A percentile compares a stretch with the other conserved stretches of the same genome.
phyloP scores from a whole-genome alignment of 2,113 vertebrate species.

The Lichenostomus cassidix region DNA sequence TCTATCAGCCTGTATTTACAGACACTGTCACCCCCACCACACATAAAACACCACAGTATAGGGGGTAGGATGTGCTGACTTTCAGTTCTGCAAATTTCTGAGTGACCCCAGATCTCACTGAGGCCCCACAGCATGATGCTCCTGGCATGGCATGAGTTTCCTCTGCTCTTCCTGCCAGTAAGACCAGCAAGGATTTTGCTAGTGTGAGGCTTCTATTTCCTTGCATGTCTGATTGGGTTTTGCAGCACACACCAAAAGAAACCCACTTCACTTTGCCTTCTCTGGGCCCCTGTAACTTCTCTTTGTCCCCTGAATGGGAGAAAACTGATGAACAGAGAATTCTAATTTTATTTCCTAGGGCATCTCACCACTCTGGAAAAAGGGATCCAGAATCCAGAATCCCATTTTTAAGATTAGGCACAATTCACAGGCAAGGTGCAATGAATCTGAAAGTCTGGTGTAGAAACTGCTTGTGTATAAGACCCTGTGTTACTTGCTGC shows the following conservation, averaged over 20 bases:
- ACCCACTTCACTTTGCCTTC: background rate
- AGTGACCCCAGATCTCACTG: background rate
- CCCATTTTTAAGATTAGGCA: background rate
- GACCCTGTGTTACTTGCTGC: background rate
- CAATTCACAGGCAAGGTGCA: background rate
- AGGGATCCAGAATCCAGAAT: background rate
- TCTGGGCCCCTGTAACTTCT: background rate
- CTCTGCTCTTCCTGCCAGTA: background rate
- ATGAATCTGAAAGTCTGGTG: background rate
- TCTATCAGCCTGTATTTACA: background rate
- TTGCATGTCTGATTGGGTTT: background rate
- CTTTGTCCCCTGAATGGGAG: background rate
- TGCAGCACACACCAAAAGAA: background rate
- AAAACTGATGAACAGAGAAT: background rate
- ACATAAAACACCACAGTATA: accelerated
- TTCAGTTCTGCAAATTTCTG: background rate
- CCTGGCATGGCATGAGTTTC: background rate
- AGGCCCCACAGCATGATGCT: background rate
- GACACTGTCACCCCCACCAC: background rate
- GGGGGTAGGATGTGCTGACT: background rate
- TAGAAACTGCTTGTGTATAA: background rate
- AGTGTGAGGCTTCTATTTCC: accelerated
- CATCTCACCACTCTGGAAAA: background rate
- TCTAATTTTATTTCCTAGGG: background rate
- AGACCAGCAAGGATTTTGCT: background rate